Base-by-base conservation (phyloP, 2,888 invertebrate genomes). In the Eilema griseolum region DNA sequence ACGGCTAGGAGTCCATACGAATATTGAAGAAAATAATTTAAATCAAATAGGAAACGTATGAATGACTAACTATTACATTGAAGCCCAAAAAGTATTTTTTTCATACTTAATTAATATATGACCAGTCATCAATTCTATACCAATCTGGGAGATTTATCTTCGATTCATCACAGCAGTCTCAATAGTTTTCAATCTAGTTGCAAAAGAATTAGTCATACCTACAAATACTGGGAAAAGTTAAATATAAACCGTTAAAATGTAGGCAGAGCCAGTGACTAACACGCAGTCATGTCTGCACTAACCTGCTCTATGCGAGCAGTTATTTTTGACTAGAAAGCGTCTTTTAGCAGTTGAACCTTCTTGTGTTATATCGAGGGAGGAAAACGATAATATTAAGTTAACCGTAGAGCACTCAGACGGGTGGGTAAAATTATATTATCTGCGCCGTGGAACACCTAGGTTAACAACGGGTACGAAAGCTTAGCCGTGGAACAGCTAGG, bases 161-260 rank as follows among this genome's bases (percentile, higher is more conserved):
- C 16, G 20, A 31, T 26, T 65, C 23, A 56, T 57, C 65, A 66
- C 24, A 23, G 24, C 33, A 31, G 23, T 31, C 57, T 66, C 33
- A 66, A 66, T 59, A 66, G 26, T 37, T 52, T 31, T 37, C 56
- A 23, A 70, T 63, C 28, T 67, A 26, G 31, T 66, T 69, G 64
- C 52, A 57, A 64, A 33, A 23, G 61, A 31, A 68, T 70, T 65
- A 68, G 71, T 69, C 71, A 71, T n/a, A 63, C 23, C 0, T 56
- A 3, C 52, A 16, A 56, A 67, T 68, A 68, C 65, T 26, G 28
- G 61, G 71, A 72, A 68, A 5, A 62, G 68, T 68, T 68, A 72
- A 69, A 72, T 66, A 46, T 67, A 70, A 70, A 67, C 60, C 62
- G 52, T 63, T 20, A 56, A 59, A 69, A 69, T 59, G 52, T 64